Base-by-base conservation (phyloP, 2,888 invertebrate species). In the Sinodicranocentrus sp. region DNA sequence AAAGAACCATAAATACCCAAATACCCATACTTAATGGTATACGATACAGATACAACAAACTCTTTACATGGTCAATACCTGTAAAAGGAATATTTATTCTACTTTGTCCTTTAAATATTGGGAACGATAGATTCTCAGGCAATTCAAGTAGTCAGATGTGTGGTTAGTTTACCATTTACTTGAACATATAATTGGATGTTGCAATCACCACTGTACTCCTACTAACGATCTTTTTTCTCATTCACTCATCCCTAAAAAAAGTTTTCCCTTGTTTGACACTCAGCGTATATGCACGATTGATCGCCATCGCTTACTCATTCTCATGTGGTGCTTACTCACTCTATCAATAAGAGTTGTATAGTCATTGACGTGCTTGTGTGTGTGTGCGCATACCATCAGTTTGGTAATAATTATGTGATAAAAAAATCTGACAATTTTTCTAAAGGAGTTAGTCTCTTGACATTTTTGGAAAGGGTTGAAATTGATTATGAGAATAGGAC, bases 61-160 rank as follows among this genome's bases (percentile, higher is more conserved):
- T n/a, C 71, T 71, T 17, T 72, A 80, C 79, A 80, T 80, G 79
- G 79, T 80, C 79, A 80, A 80, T 80, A 80, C 48, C 79, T 80
- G 44, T 43, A 72, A 65, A 80, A 80, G 79, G 79, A 80, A 65
- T 26, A 48, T 72, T 80, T 52, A 65, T 72, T 80, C 52, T 57
- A 72, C 65, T 59, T 68, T 65, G 79, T 72, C 79, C 71, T 79
- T 72, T 80, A 72, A 80, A 72, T 54, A 72, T 72, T 80, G 79
- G 21, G 72, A 72, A 71, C 71, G 61, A 63, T 52, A 71, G 71
- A 78, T 78, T 78, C 78, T 19, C 70, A 70, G 48, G 23, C 78
- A 52, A 71, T 71, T 79, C 44, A 48, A 54, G 21, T 28, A 65
- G 48, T 70, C 54, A 71, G 23, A 54, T 57, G 48, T 61, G 8